A percentile compares a stretch with the other conserved stretches of the same genome.
Conservation (phyloP, 2,888 invertebrate genomes). For the Scaptomyza caliginosa region DNA sequence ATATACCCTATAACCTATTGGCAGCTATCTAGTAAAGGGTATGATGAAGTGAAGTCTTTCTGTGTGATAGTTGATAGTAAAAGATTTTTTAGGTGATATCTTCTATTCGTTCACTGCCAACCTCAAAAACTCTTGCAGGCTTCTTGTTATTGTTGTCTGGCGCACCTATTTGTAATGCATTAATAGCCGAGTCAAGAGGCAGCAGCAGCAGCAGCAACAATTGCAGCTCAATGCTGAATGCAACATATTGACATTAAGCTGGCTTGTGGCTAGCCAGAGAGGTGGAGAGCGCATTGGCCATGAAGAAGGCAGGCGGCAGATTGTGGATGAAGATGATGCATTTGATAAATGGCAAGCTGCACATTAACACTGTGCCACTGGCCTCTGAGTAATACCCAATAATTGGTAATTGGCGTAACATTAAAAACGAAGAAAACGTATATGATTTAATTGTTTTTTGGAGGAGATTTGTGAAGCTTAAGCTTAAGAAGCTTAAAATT, state of each 20-base stretch:
- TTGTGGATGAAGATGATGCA: slow-evolving; percentile 40
- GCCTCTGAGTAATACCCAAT: slow-evolving; percentile 39
- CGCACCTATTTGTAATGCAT: slow-evolving; percentile 78
- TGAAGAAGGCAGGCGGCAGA: slow-evolving; percentile 30
- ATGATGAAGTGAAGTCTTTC: not conserved
- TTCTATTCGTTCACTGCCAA: not conserved
- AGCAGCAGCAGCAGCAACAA: slow-evolving; percentile 37
- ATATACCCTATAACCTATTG: not conserved
- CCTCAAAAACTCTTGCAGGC: not conserved
- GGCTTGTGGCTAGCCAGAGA: slow-evolving; percentile 29
- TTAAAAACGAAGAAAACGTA: slow-evolving; percentile 10
- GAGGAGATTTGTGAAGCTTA: no score
- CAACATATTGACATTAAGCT: slow-evolving; percentile 73
- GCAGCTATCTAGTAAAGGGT: not conserved
- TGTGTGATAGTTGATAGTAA: not conserved
- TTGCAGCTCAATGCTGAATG: slow-evolving; percentile 42
- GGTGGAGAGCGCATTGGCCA: slow-evolving; percentile 26
- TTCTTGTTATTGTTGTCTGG: slow-evolving; percentile 54
- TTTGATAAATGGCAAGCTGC: slow-evolving; percentile 57
- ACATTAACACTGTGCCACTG: slow-evolving; percentile 46
- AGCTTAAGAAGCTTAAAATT: slow-evolving; percentile 4
- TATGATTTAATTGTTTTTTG: slow-evolving; percentile 11
- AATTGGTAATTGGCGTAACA: slow-evolving; percentile 39
- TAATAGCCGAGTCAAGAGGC: slow-evolving; percentile 60
- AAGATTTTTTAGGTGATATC: not conserved